Conservation (phyloP, 2,797 vertebrate genomes). For the Hylomyscus alleni region DNA sequence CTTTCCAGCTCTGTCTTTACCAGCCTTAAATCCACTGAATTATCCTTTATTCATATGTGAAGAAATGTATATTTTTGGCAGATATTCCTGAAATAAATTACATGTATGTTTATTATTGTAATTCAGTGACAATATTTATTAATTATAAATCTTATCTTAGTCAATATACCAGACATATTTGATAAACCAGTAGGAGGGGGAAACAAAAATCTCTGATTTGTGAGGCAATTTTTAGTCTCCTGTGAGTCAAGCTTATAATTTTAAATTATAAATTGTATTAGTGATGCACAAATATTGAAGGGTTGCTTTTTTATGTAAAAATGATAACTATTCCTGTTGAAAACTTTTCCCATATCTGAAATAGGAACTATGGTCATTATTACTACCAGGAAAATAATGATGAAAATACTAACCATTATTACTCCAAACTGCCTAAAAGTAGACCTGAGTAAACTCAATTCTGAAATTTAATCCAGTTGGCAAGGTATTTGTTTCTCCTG, state of each 20-base stretch:
- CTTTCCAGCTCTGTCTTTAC: neutral
- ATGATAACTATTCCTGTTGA: neutral
- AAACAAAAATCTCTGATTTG: neutral
- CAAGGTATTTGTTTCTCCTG: neutral
- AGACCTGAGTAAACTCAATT: neutral
- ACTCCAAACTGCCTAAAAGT: neutral
- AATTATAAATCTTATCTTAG: neutral
- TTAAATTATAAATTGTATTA: neutral
- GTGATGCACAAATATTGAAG: neutral
- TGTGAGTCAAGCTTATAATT: neutral
- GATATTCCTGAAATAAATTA: constrained; percentile 1
- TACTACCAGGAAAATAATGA: neutral
- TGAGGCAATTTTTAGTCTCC: neutral
- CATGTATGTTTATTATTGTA: neutral
- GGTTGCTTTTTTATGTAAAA: neutral
- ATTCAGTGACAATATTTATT: constrained; percentile 18
- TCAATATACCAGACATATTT: neutral
- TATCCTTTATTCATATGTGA: neutral
- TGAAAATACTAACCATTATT: neutral
- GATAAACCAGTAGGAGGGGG: neutral
- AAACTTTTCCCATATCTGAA: neutral
- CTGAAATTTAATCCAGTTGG: neutral
- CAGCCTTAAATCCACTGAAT: no score
- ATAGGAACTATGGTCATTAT: neutral
- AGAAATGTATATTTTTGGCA: neutral